These are phyloP conservation scores for Callipepla californica DNA, from an alignment of 2,113 vertebrate species.

Conservation along the genomic window DNA sequence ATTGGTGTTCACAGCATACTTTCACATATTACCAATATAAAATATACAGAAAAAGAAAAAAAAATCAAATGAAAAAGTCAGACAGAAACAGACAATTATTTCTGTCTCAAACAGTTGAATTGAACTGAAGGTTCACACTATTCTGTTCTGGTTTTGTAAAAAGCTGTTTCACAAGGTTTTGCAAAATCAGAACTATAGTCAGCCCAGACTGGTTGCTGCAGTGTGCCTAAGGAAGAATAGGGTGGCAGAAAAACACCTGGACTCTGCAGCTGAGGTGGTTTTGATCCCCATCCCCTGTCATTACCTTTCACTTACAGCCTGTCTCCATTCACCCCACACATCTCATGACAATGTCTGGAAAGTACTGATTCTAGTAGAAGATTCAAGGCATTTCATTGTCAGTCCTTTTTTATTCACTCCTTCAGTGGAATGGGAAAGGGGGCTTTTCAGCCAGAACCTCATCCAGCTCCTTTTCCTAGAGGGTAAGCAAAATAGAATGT, in stretches of 20 bases:
- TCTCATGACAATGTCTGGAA: neutral
- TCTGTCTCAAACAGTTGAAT: neutral
- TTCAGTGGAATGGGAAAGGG: neutral
- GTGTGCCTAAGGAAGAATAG: neutral
- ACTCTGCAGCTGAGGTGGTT: neutral
- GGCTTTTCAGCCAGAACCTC: neutral
- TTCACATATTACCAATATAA: neutral
- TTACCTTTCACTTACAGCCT: neutral
- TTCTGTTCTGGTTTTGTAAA: neutral
- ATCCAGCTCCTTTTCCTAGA: neutral
- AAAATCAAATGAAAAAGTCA: neutral
- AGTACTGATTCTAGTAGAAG: neutral
- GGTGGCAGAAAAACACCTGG: neutral
- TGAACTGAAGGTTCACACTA: neutral
- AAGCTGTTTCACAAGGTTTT: neutral
- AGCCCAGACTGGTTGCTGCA: neutral
- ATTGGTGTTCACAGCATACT: neutral
- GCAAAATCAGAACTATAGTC: neutral
- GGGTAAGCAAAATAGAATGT: neutral
- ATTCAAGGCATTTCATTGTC: neutral
- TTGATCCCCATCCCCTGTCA: neutral
- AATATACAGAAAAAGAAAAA: neutral
- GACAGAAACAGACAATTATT: neutral
- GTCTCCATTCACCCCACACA: neutral
- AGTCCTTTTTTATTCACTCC: neutral